phyloP scores from a whole-genome alignment of 2,888 invertebrate species.

The Dendrolimus houi region DNA sequence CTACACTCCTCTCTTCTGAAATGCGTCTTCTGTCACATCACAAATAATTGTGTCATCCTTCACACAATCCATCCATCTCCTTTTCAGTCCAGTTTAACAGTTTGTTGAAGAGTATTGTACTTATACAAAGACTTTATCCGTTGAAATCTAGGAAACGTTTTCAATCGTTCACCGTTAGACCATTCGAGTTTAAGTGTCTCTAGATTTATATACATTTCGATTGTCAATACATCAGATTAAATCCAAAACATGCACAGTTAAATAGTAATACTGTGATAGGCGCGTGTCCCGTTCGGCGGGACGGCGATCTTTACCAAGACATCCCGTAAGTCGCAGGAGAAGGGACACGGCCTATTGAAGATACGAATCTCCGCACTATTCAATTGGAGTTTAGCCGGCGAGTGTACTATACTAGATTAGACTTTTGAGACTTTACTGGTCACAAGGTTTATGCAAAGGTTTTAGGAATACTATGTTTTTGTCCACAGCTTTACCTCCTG shows the following conservation, averaged over 20 bases:
- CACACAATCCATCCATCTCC: no score
- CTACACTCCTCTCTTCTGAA: no score
- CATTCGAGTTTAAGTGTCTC: not conserved
- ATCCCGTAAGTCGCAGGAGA: not conserved
- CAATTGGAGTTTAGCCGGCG: not conserved
- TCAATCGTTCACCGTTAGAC: not conserved
- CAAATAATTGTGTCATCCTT: no score
- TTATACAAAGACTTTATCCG: not conserved
- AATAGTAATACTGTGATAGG: not conserved
- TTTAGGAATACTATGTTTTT: no score
- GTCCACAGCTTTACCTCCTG: no score
- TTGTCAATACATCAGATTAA: not conserved
- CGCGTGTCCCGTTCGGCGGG: not conserved
- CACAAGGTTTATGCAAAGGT: not conserved
- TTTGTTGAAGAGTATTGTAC: not conserved
- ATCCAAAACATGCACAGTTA: not conserved
- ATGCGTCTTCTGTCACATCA: no score
- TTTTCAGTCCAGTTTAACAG: no score
- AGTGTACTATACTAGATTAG: not conserved
- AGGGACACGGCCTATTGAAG: constrained; percentile 50
- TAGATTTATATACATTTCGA: not conserved
- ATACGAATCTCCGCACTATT: constrained; percentile 32
- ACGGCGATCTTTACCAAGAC: not conserved
- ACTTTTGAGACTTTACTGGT: not conserved
- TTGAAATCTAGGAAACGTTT: not conserved